A percentile compares a stretch with the other conserved stretches of the same genome.
These are phyloP conservation scores for Brachyhypopomus gauderio DNA, from an alignment of 2,113 vertebrate species.

Conservation along the genomic window DNA sequence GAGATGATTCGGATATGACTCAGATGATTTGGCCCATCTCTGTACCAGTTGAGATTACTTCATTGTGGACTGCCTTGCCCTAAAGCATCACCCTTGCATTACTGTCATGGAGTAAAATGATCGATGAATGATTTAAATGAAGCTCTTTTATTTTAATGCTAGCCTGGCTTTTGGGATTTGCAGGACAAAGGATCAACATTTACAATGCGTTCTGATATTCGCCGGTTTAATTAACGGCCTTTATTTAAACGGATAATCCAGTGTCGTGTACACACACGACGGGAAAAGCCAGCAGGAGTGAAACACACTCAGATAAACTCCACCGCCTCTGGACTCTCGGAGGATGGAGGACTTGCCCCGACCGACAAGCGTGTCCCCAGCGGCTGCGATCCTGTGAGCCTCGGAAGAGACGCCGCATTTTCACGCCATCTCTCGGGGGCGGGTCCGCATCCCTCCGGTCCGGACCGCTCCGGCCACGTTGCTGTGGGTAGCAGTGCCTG, in stretches of 20 bases:
- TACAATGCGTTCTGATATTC: neutral
- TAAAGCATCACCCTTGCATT: neutral
- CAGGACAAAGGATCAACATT: neutral
- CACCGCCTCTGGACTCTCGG: too few relatives aligned
- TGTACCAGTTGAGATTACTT: too few relatives aligned
- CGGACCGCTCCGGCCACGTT: too few relatives aligned
- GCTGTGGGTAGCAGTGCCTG: neutral
- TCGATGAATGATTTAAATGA: neutral
- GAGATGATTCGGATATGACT: too few relatives aligned
- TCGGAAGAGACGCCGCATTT: too few relatives aligned
- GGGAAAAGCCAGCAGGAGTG: neutral
- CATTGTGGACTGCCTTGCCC: too few relatives aligned
- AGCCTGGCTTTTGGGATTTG: neutral
- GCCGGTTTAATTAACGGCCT: neutral
- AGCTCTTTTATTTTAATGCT: neutral
- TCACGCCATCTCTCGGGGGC: too few relatives aligned
- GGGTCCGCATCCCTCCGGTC: too few relatives aligned
- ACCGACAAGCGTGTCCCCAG: too few relatives aligned
- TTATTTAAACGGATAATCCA: neutral
- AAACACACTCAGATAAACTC: neutral
- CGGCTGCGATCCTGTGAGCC: too few relatives aligned
- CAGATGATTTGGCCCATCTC: too few relatives aligned
- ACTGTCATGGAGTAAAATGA: neutral
- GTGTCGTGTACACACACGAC: neutral
- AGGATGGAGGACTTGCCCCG: too few relatives aligned